phyloP scores from a whole-genome alignment of 2,113 vertebrate species.

The Alethe diademata region DNA sequence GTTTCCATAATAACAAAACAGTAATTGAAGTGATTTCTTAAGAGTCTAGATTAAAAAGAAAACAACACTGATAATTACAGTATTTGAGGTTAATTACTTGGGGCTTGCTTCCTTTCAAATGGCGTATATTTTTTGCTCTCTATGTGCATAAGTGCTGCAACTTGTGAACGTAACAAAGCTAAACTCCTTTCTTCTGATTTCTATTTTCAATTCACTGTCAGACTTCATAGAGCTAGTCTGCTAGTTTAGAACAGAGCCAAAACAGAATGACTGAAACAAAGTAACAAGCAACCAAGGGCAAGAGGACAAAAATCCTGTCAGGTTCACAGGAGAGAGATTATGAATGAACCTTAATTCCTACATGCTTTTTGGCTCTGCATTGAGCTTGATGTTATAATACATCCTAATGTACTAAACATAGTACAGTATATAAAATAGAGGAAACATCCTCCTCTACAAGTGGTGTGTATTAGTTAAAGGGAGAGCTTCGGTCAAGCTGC shows the following conservation, averaged over 20 bases:
- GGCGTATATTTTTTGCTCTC: background rate
- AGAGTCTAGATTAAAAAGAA: background rate
- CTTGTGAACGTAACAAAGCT: background rate
- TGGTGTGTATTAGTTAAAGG: background rate
- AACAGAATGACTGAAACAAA: background rate
- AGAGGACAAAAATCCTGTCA: background rate
- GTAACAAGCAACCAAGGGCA: background rate
- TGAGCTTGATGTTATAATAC: background rate
- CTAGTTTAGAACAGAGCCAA: background rate
- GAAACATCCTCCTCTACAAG: background rate
- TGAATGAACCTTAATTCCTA: background rate
- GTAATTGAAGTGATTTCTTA: constrained; percentile 18
- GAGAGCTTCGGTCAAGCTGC: background rate
- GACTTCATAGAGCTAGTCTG: background rate
- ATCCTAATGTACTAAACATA: background rate
- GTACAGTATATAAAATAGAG: background rate
- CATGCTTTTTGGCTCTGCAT: background rate
- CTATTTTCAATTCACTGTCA: background rate
- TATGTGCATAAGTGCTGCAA: background rate
- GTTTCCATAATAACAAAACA: constrained; percentile 34
- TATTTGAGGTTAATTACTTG: constrained; percentile 50
- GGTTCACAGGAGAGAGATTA: background rate
- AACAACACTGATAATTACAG: constrained; percentile 27
- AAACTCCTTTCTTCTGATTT: background rate
- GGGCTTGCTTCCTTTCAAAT: constrained; percentile 15